phyloP scores from a whole-genome alignment of 1,140 invertebrate species.

The Eumeta japonica region DNA sequence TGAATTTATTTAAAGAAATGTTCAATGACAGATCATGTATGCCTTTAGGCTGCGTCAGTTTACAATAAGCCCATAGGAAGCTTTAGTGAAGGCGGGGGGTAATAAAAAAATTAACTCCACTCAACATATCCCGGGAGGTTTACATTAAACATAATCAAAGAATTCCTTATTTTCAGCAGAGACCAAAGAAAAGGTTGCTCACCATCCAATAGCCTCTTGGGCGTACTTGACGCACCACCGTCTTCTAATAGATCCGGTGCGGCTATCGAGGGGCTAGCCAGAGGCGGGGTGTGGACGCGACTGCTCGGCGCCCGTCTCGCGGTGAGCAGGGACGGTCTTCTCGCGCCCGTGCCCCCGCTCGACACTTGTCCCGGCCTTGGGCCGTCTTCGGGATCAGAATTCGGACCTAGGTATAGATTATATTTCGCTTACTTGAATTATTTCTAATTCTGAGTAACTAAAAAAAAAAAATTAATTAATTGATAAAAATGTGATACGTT shows the following conservation, averaged over 20 bases:
- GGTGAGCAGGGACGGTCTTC: conserved; percentile 48
- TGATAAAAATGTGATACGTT: conserved; percentile 4
- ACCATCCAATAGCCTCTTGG: conserved; percentile 66
- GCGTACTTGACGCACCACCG: conserved; percentile 68
- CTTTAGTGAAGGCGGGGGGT: too few relatives aligned
- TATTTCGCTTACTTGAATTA: not conserved
- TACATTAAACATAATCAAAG: too few relatives aligned
- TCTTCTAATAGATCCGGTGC: conserved; percentile 64
- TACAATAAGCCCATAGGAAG: too few relatives aligned
- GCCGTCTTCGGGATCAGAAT: conserved; percentile 67
- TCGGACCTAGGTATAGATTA: conserved; percentile 47
- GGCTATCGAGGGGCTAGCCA: conserved; percentile 61
- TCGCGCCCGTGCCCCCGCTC: conserved; percentile 59
- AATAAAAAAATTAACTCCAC: too few relatives aligned
- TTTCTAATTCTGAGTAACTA: not conserved
- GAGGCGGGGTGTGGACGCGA: conserved; percentile 65
- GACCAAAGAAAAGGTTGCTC: conserved; percentile 13
- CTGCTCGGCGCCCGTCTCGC: conserved; percentile 59
- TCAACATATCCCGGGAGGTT: too few relatives aligned
- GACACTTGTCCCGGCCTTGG: conserved; percentile 65
- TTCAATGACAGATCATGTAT: too few relatives aligned
- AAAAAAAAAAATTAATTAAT: conserved; percentile 5
- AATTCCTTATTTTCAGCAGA: too few relatives aligned
- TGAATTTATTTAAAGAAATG: too few relatives aligned
- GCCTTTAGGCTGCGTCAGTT: too few relatives aligned